phyloP scores from a whole-genome alignment of 2,888 invertebrate species.

The Drosophila mayaguana region DNA sequence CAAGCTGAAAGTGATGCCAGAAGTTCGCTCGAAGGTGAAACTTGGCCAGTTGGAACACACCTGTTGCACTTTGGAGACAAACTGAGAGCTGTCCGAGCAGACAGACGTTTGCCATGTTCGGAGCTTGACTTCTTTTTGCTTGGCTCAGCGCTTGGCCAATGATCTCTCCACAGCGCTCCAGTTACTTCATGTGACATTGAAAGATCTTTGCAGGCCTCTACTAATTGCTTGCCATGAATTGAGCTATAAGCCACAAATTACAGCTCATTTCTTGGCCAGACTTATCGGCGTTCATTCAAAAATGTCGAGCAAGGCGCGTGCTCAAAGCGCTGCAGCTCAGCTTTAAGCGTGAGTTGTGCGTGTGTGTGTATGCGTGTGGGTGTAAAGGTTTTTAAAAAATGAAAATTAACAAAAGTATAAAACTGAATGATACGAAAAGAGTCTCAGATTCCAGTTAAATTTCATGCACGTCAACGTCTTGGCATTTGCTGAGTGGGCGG shows the following conservation, averaged over 20 bases:
- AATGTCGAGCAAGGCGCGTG: constrained; percentile 33
- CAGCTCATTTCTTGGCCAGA: constrained; percentile 24
- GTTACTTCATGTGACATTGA: constrained; percentile 29
- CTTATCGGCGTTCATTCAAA: constrained; percentile 21
- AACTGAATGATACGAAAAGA: constrained; percentile 27
- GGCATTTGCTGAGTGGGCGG: constrained; percentile 63
- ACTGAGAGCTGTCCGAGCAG: constrained; percentile 29
- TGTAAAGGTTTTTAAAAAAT: neutral
- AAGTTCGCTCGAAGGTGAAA: constrained; percentile 67
- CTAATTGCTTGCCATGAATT: constrained; percentile 21
- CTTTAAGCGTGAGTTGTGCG: constrained; percentile 15
- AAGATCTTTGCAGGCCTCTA: constrained; percentile 8
- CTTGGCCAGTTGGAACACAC: constrained; percentile 59
- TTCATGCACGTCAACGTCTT: constrained; percentile 52
- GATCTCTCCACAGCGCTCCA: constrained; percentile 21
- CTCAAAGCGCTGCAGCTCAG: constrained; percentile 16
- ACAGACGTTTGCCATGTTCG: constrained; percentile 21
- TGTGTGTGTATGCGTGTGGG: constrained; percentile 47
- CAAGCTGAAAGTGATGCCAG: constrained; percentile 72
- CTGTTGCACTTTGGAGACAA: constrained; percentile 29
- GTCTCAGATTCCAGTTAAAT: constrained; percentile 13
- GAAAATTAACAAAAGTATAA: constrained; percentile 9
- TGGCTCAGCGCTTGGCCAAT: constrained; percentile 27
- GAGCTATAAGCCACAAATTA: constrained; percentile 34
- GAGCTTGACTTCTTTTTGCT: constrained; percentile 16